Percentiles rank a stretch among this genome's conserved stretches.
phyloP scores from a whole-genome alignment of 2,797 vertebrate species.

The Erethizon dorsatum region DNA sequence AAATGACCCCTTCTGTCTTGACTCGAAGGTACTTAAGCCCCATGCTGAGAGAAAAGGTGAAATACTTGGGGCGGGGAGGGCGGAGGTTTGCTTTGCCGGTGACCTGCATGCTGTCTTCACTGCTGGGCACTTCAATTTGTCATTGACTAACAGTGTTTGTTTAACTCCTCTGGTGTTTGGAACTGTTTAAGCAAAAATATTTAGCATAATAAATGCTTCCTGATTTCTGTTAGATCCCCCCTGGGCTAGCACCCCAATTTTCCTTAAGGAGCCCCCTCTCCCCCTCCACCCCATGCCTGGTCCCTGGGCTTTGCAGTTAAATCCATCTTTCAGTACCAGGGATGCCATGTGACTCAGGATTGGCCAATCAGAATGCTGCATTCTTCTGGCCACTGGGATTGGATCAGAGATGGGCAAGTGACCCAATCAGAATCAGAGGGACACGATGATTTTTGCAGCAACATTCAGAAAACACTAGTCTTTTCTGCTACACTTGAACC shows the following conservation, averaged over 20 bases:
- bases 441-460: background rate
- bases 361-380: background rate
- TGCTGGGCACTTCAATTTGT: slow-evolving; percentile 66
- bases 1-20: slow-evolving; percentile 77
- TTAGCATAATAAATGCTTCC: slow-evolving; percentile 56
- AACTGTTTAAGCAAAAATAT: slow-evolving; percentile 67
- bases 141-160: slow-evolving; percentile 64
- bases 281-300: background rate
- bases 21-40: slow-evolving; percentile 61
- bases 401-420: background rate
- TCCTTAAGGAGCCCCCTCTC: background rate
- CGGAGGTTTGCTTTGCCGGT: slow-evolving; percentile 30
- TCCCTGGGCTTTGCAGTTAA: background rate
- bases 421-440: background rate
- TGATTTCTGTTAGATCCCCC: background rate
- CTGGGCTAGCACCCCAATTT: background rate
- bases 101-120: slow-evolving; percentile 64
- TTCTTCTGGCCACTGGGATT: background rate
- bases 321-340: background rate
- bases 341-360: background rate
- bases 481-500: background rate
- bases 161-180: slow-evolving; percentile 67
- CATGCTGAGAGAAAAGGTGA: slow-evolving; percentile 70
- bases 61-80: background rate
- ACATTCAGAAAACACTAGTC: background rate